Base-by-base conservation (phyloP, 2,797 vertebrate species). In the Protosalanx chinensis region DNA sequence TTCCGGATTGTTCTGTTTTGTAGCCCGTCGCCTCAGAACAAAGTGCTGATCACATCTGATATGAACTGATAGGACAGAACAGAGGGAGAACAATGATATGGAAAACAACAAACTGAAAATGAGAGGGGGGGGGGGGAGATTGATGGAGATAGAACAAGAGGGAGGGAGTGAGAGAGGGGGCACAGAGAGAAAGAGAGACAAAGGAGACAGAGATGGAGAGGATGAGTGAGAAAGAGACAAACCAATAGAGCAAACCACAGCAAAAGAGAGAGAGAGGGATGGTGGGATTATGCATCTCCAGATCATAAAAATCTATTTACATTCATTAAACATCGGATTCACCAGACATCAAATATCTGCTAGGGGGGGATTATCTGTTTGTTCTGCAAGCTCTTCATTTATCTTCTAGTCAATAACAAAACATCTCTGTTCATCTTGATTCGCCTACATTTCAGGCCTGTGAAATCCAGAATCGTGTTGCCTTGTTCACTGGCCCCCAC, bases 311-410 rank as follows among this genome's bases (percentile, higher is more conserved):
- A 76, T 75, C 62, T 41, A 35, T 70, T 8, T 62, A 2, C 27
- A 76, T 78, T 33, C 72, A 82, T 71, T 75, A 78, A 46, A 76
- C 18, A 80, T 71, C 10, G 5, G 56, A 29, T 70, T 62, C 65
- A 68, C 64, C 41, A 65, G 23, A 41, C 46, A 4, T 1, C 30
- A 71, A 75, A 57, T 67, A 73, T 76, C 64, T 67, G 69, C 29
- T 53, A 27, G 41, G 56, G 41, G 41, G 5, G 51, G 49, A 72
- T 62, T 56, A 15, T 76, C 32, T 73, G 72, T 77, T 82, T 79
- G 30, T 74, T 71, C 79, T 59, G 37, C 13, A 27, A 0, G 0
- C 64, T 29, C 68, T 73, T 75, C 59, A 56, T 53, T n/a, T 67
- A 46, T 29, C 49, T 41, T 64, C 68, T 56, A 12, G 59, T 74